These are phyloP conservation scores for Aphrocallistes beatrix DNA, from an alignment of 37 sponge, comb jelly and placozoan genomes.

Conservation along the genomic window DNA sequence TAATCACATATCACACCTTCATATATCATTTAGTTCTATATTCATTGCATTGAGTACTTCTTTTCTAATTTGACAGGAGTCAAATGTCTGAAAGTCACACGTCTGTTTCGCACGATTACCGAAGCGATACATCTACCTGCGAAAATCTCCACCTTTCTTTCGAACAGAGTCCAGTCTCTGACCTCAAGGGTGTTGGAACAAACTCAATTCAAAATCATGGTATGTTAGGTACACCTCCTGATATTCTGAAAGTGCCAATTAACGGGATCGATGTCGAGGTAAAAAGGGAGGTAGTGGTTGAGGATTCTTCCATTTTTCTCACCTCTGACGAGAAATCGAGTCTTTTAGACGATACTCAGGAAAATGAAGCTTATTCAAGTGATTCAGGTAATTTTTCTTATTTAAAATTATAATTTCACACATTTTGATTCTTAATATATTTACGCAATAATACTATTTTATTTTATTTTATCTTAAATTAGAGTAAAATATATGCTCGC, in stretches of 20 bases:
- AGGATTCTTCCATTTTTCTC: constrained; percentile 4
- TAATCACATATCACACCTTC: no score
- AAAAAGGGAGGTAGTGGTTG: background rate
- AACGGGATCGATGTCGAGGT: background rate
- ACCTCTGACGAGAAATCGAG: background rate
- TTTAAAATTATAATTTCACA: no score
- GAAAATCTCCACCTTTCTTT: background rate
- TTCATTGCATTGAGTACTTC: background rate
- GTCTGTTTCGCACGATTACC: constrained; percentile 2
- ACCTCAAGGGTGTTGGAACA: background rate
- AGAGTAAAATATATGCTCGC: no score
- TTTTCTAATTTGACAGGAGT: background rate
- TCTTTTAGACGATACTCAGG: background rate
- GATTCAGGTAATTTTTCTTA: constrained; percentile 20
- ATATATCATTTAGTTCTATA: no score
- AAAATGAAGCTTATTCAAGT: background rate
- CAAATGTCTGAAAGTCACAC: constrained; percentile 1
- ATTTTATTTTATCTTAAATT: background rate
- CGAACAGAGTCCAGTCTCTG: background rate
- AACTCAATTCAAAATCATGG: background rate
- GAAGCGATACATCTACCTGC: background rate
- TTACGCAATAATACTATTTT: background rate
- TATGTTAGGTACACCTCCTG: background rate
- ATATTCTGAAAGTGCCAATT: background rate
- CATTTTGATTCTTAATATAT: no score